These are phyloP conservation scores for Pseudochirops cupreus DNA, from an alignment of 2,797 vertebrate species.

Conservation along the genomic window DNA sequence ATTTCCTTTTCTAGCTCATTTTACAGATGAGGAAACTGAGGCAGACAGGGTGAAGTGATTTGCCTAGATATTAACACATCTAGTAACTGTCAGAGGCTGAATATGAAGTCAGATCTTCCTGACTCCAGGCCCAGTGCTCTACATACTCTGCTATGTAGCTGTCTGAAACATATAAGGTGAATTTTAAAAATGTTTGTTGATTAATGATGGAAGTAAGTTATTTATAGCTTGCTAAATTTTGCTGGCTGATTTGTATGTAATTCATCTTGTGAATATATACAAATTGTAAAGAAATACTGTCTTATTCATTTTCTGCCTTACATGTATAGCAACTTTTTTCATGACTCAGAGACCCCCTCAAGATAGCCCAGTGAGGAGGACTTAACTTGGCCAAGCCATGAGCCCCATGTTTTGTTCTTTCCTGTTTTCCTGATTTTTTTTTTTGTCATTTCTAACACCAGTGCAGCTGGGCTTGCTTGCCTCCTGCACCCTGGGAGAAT, in stretches of 20 bases:
- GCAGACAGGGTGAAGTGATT: background rate
- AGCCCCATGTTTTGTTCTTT: background rate
- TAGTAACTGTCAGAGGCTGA: no score
- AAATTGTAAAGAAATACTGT: no score
- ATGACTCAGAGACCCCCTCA: background rate
- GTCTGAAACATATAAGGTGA: no score
- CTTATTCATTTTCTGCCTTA: background rate
- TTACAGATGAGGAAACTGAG: background rate
- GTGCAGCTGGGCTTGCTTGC: background rate
- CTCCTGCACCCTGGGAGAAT: background rate
- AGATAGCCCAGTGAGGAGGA: background rate
- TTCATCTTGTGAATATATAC: no score
- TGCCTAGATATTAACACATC: background rate
- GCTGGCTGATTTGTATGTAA: no score
- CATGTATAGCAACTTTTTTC: background rate
- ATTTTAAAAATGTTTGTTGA: no score
- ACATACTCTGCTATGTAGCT: no score
- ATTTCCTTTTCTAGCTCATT: background rate
- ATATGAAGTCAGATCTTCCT: no score
- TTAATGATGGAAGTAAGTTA: no score
- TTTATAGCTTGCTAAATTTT: no score
- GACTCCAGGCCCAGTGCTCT: no score
- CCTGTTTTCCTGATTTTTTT: background rate
- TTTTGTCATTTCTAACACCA: background rate
- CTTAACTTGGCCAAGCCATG: background rate